A percentile compares a stretch with the other conserved stretches of the same genome.
These are phyloP conservation scores for Rhamnusium bicolor DNA, from an alignment of 2,888 invertebrate species.

Conservation along the genomic window DNA sequence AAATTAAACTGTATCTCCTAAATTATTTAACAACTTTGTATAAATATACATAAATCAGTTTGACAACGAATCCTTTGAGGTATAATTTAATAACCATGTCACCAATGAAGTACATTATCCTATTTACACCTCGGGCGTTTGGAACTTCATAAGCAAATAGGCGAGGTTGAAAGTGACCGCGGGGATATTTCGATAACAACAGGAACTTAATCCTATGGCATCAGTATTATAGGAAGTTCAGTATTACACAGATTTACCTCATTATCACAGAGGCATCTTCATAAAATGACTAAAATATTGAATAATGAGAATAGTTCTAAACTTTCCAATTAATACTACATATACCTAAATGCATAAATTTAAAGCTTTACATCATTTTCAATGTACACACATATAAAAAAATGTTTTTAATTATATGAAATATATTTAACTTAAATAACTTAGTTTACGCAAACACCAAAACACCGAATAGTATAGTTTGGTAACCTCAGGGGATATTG, in stretches of 20 bases:
- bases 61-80: not conserved
- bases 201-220: constrained; percentile 9
- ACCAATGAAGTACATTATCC: constrained; percentile 1
- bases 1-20: not conserved
- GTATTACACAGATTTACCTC: not conserved
- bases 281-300: not conserved
- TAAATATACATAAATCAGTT: not conserved
- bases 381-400: no score
- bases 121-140: constrained; percentile 9
- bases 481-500: no score
- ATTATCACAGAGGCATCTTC: not conserved
- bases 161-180: constrained; percentile 1
- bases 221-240: constrained; percentile 3
- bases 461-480: no score
- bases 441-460: no score
- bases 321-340: not conserved
- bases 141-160: constrained; percentile 8
- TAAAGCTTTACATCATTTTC: no score
- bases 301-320: not conserved
- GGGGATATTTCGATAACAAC: constrained; percentile 10
- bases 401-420: no score
- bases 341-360: not conserved
- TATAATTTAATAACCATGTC: not conserved
- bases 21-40: not conserved
- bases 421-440: no score